A percentile compares a stretch with the other conserved stretches of the same genome.
These are phyloP conservation scores for Clanis bilineata DNA, from an alignment of 2,888 invertebrate species.

Conservation along the genomic window DNA sequence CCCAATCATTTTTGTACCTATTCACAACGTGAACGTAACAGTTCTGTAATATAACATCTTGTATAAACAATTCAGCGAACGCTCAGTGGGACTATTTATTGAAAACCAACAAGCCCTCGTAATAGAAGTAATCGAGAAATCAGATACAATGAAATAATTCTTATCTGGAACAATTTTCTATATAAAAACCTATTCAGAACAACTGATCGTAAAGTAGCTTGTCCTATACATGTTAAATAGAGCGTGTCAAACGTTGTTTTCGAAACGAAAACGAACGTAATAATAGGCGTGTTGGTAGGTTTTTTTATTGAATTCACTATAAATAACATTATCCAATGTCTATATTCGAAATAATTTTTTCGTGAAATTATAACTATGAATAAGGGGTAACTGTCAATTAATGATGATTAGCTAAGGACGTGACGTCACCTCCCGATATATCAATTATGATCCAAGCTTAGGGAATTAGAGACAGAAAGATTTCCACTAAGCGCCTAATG, in stretches of 20 bases:
- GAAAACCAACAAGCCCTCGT: neutral
- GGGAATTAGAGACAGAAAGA: too few species aligned
- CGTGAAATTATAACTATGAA: too few species aligned
- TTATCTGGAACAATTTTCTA: constrained; percentile 28
- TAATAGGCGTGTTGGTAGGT: too few species aligned
- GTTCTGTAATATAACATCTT: neutral
- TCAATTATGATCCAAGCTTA: too few species aligned
- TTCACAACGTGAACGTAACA: neutral
- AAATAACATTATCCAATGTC: too few species aligned
- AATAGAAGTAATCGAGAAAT: neutral
- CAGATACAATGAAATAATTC: constrained; percentile 31
- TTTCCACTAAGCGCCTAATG: too few species aligned
- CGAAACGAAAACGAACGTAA: constrained; percentile 29
- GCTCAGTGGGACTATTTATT: neutral
- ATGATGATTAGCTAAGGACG: too few species aligned
- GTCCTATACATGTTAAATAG: constrained; percentile 42
- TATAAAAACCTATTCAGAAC: constrained; percentile 35
- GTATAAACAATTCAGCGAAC: neutral
- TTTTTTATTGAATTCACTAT: too few species aligned
- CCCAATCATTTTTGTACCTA: too few species aligned
- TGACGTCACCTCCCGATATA: too few species aligned
- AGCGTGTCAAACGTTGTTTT: constrained; percentile 56
- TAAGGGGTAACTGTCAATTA: too few species aligned
- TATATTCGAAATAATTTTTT: too few species aligned
- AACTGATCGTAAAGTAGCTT: constrained; percentile 35